Evolutionary conservation across 2,113 vertebrate genomes (phyloP), one percentile per base, ranked within the genome.

Genomic region (Hippotragus niger): DNA sequence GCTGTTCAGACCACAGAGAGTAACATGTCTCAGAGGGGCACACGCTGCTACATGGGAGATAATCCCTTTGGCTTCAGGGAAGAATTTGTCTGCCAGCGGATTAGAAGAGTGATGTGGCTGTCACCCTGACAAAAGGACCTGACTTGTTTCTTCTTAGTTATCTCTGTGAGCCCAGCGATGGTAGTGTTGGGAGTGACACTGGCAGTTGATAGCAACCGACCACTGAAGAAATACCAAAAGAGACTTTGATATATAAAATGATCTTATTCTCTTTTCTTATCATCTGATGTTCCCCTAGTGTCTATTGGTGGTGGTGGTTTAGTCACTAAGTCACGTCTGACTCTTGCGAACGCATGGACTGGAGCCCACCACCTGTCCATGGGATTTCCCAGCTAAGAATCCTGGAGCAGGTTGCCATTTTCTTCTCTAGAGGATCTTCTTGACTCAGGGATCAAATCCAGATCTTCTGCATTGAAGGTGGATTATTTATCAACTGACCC

Each of bases 101-200:
- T 9, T 64, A 33, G 2, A 36, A 62, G 36, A 33, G 9, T 0
- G 10, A 40, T 11, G 6, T 40, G 53, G 29, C 21, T 90, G 36
- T 19, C n/a, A 29, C 3, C 45, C 36, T 57, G 19, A 71, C 7
- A 43, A 47, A 0, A 76, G 16, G 14, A 1, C 5, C 47, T 47
- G 31, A 36, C 31, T 40, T n/a, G 1, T 55, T 60, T n/a, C 53
- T 40, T 86, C 43, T 74, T 11, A 4, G 33, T 57, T 57, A 58
- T 40, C 16, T 57, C 14, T 74, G 25, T 40, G n/a, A 95, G 40
- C 4, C 27, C 4, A 67, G 33, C 0, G 0, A 4, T 1, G 12
- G 40, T 60, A 17, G 43, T 19, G 16, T n/a, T 36, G 27, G 16
- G 23, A 60, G 50, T 10, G 15, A 23, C 23, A 40, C 25, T 21